phyloP scores from a whole-genome alignment of 2,888 invertebrate species.

The Podabrus alpinus region DNA sequence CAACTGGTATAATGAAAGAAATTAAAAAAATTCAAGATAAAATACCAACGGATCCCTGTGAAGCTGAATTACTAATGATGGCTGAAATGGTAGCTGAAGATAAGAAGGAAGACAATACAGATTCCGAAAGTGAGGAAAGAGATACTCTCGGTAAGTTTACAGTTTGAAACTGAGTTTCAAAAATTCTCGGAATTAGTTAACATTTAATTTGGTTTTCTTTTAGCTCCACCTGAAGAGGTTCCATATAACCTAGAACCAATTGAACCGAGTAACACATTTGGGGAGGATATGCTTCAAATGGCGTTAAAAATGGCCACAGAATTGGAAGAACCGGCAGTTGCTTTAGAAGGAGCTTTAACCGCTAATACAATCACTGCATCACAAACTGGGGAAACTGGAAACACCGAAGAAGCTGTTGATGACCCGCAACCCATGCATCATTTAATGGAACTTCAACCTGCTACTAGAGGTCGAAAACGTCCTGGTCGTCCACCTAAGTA shows the following conservation, averaged over 20 bases:
- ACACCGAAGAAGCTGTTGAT: conserved; percentile 43
- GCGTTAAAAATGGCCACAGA: conserved; percentile 86
- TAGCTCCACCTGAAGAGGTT: conserved; percentile 56
- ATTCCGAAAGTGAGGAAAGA: conserved; percentile 32
- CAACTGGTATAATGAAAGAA: conserved; percentile 84
- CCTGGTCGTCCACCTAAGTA: conserved; percentile 20
- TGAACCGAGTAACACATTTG: conserved; percentile 65
- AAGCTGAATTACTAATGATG: conserved; percentile 92
- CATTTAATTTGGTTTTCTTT: not conserved
- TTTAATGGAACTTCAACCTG: conserved; percentile 53
- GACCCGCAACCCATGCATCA: conserved; percentile 46
- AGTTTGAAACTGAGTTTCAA: not conserved
- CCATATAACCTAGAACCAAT: conserved; percentile 66
- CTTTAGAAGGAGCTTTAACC: conserved; percentile 81
- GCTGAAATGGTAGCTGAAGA: conserved; percentile 92
- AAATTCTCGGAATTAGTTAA: too few species aligned
- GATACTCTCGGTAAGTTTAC: conserved; percentile 2
- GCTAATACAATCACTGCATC: conserved; percentile 76
- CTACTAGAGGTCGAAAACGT: conserved; percentile 34
- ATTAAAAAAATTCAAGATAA: conserved; percentile 90
- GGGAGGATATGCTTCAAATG: conserved; percentile 84
- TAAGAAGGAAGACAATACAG: conserved; percentile 75
- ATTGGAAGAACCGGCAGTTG: conserved; percentile 82
- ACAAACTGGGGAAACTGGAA: conserved; percentile 31
- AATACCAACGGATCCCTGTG: conserved; percentile 90